phyloP scores from a whole-genome alignment of 2,888 invertebrate genomes.

The Microctonus hyperodae region DNA sequence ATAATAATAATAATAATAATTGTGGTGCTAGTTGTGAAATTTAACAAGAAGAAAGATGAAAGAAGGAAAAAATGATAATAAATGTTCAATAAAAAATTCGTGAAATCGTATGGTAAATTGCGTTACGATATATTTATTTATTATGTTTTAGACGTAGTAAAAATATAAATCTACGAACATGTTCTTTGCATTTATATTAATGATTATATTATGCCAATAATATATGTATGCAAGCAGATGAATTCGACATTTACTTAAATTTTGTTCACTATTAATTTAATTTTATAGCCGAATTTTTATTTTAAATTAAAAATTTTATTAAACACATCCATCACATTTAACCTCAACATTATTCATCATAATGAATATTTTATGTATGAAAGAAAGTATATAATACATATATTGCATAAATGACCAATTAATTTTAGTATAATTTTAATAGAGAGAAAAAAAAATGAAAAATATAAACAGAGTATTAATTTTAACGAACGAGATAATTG shows the following conservation, averaged over 20 bases:
- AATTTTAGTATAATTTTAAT: neutral
- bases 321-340: neutral
- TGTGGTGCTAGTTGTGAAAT: neutral
- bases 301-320: neutral
- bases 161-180: neutral
- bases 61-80: no score
- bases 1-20: neutral
- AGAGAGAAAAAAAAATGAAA: neutral
- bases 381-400: no score
- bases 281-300: neutral
- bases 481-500: no score
- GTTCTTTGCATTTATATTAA: neutral
- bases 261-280: neutral
- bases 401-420: neutral
- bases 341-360: neutral
- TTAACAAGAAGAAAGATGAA: neutral
- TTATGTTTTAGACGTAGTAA: neutral
- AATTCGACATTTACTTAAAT: neutral
- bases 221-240: neutral
- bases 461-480: neutral
- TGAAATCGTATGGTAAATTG: neutral
- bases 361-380: neutral
- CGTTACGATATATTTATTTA: neutral
- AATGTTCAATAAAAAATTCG: neutral
- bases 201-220: neutral